Conservation (phyloP, 2,113 vertebrate species). For the Anarrhichthys ocellatus region DNA sequence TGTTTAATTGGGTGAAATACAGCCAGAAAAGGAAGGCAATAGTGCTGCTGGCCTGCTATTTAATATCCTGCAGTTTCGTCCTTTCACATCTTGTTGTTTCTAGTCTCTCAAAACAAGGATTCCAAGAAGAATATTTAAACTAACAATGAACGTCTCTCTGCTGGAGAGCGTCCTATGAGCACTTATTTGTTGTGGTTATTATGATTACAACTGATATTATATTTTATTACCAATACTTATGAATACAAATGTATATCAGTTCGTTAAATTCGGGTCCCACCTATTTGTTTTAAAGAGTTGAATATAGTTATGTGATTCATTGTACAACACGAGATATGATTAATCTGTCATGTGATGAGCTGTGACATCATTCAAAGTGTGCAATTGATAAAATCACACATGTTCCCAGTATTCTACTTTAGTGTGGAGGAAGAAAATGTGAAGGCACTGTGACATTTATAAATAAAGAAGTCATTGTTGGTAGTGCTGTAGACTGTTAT, state of each 20-base stretch:
- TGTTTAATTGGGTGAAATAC: conserved; percentile 21
- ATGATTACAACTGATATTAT: neutral
- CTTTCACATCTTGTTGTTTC: conserved; percentile 1
- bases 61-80: conserved; percentile 2
- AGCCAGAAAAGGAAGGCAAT: conserved; percentile 6
- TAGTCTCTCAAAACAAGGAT: neutral
- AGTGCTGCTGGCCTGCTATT: conserved; percentile 9
- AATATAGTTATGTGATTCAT: neutral
- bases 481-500: neutral
- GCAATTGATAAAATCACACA: neutral
- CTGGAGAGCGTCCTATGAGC: conserved; percentile 8
- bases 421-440: neutral
- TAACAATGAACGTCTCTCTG: neutral
- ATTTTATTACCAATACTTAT: neutral
- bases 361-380: neutral
- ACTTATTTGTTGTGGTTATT: conserved; percentile 25
- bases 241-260: neutral
- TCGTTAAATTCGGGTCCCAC: neutral
- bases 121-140: neutral
- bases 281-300: neutral
- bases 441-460: conserved; percentile 12
- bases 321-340: neutral
- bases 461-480: neutral
- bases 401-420: neutral
- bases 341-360: neutral